Evolutionary conservation across 2,113 vertebrate genomes (phyloP).

Genomic region (Calcarius ornatus): DNA sequence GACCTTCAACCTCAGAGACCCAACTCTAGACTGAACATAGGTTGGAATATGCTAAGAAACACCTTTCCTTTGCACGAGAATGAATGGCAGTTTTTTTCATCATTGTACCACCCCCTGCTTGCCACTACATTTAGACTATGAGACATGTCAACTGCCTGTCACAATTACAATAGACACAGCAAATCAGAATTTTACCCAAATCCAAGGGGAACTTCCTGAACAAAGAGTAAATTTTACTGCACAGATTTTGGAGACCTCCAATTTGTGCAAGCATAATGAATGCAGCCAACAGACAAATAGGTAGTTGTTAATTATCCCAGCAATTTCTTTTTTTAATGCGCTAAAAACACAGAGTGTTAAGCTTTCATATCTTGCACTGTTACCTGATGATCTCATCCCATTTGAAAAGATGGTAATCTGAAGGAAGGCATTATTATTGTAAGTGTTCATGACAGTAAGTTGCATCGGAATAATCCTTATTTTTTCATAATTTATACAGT

Average conservation of each 20-base stretch:
- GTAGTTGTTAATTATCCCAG: slow-evolving; percentile 86
- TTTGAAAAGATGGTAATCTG: slow-evolving; percentile 75
- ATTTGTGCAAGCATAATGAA: slow-evolving; percentile 82
- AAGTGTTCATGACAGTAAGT: slow-evolving; percentile 68
- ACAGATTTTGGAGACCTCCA: slow-evolving; percentile 84
- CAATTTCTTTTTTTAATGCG: slow-evolving; percentile 82
- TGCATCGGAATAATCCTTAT: slow-evolving; percentile 59
- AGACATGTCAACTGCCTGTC: slow-evolving; percentile 86
- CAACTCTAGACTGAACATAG: slow-evolving; percentile 83
- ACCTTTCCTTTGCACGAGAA: slow-evolving; percentile 83
- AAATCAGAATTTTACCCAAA: slow-evolving; percentile 83
- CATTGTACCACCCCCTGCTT: slow-evolving; percentile 82
- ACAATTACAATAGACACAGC: slow-evolving; percentile 83
- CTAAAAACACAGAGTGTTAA: slow-evolving; percentile 77
- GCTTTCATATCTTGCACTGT: slow-evolving; percentile 76
- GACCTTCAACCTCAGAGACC: slow-evolving; percentile 84
- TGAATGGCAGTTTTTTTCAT: slow-evolving; percentile 83
- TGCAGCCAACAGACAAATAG: slow-evolving; percentile 84
- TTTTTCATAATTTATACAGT: slow-evolving; percentile 69
- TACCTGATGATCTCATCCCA: slow-evolving; percentile 82
- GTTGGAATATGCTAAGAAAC: slow-evolving; percentile 84
- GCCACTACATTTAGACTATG: slow-evolving; percentile 83
- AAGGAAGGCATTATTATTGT: slow-evolving; percentile 68
- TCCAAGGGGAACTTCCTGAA: slow-evolving; percentile 85
- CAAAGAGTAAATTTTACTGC: slow-evolving; percentile 86